Base-by-base conservation (phyloP, 1,140 invertebrate genomes). In the Scaptodrosophila lebanonensis region DNA sequence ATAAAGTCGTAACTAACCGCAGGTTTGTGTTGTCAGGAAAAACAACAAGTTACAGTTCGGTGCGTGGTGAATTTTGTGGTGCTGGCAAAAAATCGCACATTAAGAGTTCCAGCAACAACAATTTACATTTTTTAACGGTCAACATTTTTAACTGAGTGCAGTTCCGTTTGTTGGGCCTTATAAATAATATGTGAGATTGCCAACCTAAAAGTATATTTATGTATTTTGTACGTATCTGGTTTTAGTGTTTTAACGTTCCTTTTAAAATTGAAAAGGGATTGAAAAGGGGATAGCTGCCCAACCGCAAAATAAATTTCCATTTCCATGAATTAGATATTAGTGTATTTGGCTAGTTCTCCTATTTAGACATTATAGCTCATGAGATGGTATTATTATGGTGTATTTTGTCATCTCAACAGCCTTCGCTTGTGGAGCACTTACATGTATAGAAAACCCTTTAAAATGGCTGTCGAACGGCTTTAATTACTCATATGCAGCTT, bases 1-100 rank as follows among this genome's bases (percentile, higher is more conserved):
- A 77, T 77, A 72, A 62, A 79, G 73, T 79, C 72, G 72, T 77
- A 77, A 77, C 72, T 77, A 77, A 77, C 72, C 72, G 73, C 72
- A 77, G 72, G 73, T 77, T 76, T 76, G 63, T 71, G 72, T 79
- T 76, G 62, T 59, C 67, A 67, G n/a, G n/a, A n/a, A n/a, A n/a
- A n/a, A n/a, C n/a, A n/a, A n/a, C n/a, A n/a, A n/a, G n/a, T n/a
- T n/a, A n/a, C n/a, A n/a, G n/a, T n/a, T n/a, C n/a, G n/a, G n/a
- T n/a, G n/a, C n/a, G n/a, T n/a, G n/a, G n/a, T 36, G 36, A 35
- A 7, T 38, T 52, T 64, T 64, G 15, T 44, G 20, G 11, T 42
- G 11, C 5, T 22, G 17, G 17, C 22, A 17, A 12, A 12, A 12
- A 27, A 71, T 71, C 67, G 67, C n/a, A 44, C 38, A n/a, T n/a